Conservation (phyloP, 2,888 invertebrate genomes). For the Cylindroiulus punctatus region DNA sequence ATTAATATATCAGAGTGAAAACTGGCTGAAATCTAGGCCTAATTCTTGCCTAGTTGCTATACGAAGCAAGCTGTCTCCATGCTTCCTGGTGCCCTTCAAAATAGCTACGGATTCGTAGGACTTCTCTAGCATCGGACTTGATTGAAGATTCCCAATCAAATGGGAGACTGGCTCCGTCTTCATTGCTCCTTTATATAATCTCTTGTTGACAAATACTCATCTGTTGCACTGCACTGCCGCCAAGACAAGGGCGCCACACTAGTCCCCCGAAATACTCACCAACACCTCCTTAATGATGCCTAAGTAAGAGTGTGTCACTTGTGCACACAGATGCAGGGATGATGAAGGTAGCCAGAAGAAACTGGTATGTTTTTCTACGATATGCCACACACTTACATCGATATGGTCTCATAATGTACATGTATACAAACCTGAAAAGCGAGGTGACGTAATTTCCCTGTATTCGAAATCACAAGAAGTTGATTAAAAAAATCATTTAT, state of each 20-base stretch:
- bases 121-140: conserved; percentile 45
- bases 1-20: not conserved
- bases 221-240: not conserved
- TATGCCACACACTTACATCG: conserved; percentile 14
- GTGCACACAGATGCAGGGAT: not conserved
- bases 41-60: conserved; percentile 6
- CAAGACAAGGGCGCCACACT: conserved; percentile 30
- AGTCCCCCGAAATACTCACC: not conserved
- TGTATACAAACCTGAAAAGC: not conserved
- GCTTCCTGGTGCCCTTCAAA: conserved; percentile 38
- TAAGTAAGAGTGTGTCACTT: conserved; percentile 21
- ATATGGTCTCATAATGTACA: not conserved
- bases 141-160: conserved; percentile 44
- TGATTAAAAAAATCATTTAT: conserved; percentile 2
- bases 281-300: conserved; percentile 35
- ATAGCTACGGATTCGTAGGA: conserved; percentile 41
- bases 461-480: not conserved
- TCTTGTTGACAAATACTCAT: conserved; percentile 40
- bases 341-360: conserved; percentile 26
- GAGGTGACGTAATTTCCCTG: not conserved
- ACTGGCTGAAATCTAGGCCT: not conserved
- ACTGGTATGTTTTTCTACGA: conserved; percentile 17
- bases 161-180: conserved; percentile 3
- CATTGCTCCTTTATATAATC: conserved; percentile 31
- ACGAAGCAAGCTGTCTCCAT: conserved; percentile 28